Evolutionary conservation across 2,113 vertebrate genomes (phyloP).

Genomic region (Petrocephalus microphthalmus): DNA sequence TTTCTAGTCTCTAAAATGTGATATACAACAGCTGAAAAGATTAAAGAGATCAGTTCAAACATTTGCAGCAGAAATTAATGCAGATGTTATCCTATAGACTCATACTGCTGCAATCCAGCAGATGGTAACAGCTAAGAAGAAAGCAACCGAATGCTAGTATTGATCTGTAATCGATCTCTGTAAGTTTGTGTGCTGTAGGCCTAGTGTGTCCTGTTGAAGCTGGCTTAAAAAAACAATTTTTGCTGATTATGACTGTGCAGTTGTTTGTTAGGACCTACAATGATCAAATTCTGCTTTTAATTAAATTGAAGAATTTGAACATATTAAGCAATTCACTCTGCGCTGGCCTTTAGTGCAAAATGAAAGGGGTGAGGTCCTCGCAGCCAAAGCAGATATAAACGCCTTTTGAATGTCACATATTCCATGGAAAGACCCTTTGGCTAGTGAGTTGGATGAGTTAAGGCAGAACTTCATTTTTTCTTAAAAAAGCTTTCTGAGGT

Average conservation of each 20-base stretch:
- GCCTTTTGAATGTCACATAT: neutral
- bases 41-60: neutral
- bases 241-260: neutral
- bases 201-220: neutral
- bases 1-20: neutral
- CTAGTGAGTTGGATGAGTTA: neutral
- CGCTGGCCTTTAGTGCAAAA: neutral
- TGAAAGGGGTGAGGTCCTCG: neutral
- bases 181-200: neutral
- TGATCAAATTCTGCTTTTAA: neutral
- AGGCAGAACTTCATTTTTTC: neutral
- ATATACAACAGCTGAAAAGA: neutral
- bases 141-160: neutral
- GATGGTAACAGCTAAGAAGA: neutral
- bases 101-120: neutral
- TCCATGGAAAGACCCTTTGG: neutral
- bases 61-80: neutral
- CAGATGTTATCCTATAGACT: neutral
- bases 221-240: neutral
- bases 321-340: neutral
- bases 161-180: constrained; percentile 3
- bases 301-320: neutral
- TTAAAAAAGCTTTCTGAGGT: neutral
- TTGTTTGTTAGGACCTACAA: neutral
- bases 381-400: neutral